Evolutionary conservation across 1,140 invertebrate genomes (phyloP), one percentile per base, ranked within the genome.

Genomic region (Dinoponera quadriceps): DNA sequence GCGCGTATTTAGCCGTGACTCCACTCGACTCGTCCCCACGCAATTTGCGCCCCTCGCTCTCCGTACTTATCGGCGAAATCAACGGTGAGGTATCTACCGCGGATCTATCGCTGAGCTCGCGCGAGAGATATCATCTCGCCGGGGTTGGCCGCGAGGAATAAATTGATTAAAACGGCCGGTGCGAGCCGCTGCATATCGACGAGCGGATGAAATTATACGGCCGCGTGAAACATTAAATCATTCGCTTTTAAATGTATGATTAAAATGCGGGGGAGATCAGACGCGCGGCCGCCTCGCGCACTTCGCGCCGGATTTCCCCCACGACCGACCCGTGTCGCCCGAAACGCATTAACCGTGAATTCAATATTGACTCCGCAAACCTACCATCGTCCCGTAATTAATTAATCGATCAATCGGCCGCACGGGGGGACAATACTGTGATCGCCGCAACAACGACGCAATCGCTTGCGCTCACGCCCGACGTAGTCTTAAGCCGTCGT

Each of bases 291-390:
- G 60, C 38, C 13, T 18, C n/a, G 22, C 9, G 44, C 27, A 27
- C 13, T 33, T 60, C 22, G 57, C 16, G 25, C 51, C 38, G 60
- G 84, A 87, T 84, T 86, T 82, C 66, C 68, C 78, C 84, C 71
- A 87, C 90, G 86, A 85, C 72, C 81, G 81, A 57, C 7, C 29
- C 49, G 81, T 27, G 44, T 54, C 18, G 48, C 57, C 73, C 63
- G 85, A 83, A 89, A 91, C 84, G 87, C 90, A 92, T 92, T 91
- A 92, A 89, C 87, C 88, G 88, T 91, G 87, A 86, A 92, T 93
- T 91, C 91, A 92, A 93, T 93, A 93, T 92, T 92, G 91, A 93
- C 91, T 86, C 62, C 71, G 86, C 89, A 92, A 92, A 93, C 91
- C 89, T 83, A 77, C 89, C 88, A 88, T 89, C 86, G 68, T 87